Evolutionary conservation across 2,888 invertebrate genomes (phyloP).

Genomic region (Abrostola tripartita): DNA sequence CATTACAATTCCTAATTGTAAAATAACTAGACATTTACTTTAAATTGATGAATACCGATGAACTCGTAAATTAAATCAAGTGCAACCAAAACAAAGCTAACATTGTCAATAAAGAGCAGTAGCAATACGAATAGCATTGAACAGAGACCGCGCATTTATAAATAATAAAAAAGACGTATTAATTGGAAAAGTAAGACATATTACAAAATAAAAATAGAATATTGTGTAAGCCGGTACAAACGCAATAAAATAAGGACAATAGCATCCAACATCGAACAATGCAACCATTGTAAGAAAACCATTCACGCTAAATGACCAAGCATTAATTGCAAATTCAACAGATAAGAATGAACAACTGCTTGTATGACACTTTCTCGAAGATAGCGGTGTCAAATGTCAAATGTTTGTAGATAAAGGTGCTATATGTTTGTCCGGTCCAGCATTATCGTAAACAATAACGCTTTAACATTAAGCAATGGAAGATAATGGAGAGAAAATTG

Average conservation of each 20-base stretch:
- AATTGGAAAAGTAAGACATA: conserved; percentile 26
- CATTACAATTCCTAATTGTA: too few species aligned
- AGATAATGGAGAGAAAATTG: conserved; percentile 55
- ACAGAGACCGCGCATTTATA: not conserved
- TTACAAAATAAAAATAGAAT: conserved; percentile 42
- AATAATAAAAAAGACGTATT: conserved; percentile 20
- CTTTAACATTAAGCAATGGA: conserved; percentile 52
- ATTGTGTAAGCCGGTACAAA: conserved; percentile 34
- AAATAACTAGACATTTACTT: too few species aligned
- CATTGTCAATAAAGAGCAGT: too few species aligned
- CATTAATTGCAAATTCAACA: conserved; percentile 71
- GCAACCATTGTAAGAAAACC: conserved; percentile 49
- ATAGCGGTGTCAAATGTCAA: conserved; percentile 76
- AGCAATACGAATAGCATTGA: not conserved
- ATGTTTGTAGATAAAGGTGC: conserved; percentile 62
- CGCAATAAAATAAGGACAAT: conserved; percentile 53
- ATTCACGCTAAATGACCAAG: conserved; percentile 58
- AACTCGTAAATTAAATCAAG: too few species aligned
- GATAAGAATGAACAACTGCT: conserved; percentile 71
- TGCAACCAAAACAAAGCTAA: too few species aligned
- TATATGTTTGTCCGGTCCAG: conserved; percentile 59
- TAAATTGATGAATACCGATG: too few species aligned
- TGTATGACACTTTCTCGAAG: conserved; percentile 75
- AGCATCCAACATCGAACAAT: conserved; percentile 55
- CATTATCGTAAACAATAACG: conserved; percentile 53